Base-by-base conservation (phyloP, 1,140 invertebrate species). In the Cecropterus lyciades region DNA sequence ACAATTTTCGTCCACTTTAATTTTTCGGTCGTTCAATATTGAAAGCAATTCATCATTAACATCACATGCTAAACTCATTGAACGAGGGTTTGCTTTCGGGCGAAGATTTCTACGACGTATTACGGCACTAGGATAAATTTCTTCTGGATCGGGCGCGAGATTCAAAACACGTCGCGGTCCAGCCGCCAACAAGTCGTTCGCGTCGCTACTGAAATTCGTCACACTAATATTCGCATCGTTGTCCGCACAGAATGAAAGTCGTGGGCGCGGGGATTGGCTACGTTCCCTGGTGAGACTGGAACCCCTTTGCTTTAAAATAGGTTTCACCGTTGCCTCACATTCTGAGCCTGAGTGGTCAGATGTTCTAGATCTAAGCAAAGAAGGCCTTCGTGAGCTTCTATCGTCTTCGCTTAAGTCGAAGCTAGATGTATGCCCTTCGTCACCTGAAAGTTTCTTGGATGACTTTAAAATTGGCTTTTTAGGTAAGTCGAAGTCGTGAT, bases 381-480 rank as follows among this genome's bases (percentile, higher is more conserved):
- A 93, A 59, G 90, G 82, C 59, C 92, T 84, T 30, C 91, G 81
- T 13, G 91, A 93, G 72, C 91, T 92, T 84, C 87, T 79, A 74
- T 93, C 92, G 70, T 93, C 92, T 87, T 93, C 92, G 73, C 90
- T 93, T 75, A 89, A 72, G 82, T 93, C 92, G 68, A 93, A 93
- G 85, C 92, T 93, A 77, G 92, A 93, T 76, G 85, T 75, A 62
- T 92, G 84, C 49, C 88, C 89, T 67, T 92, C 92, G 55, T 92
- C 93, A 42, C 93, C 92, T 3, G 94, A 95, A 60, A 93, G 93
- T 69, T 94, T 95, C 72, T 94, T 94, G 0, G 95, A 94, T 15
- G 93, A 94, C 85, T 98, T 98, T 0, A 98, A 87, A 65, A 98
- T 98, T 10, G 97, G 96, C 77, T 95, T 95, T 62, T 95, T 95